These are phyloP conservation scores for Proisotoma minuta DNA, from an alignment of 2,888 invertebrate species.

Conservation along the genomic window DNA sequence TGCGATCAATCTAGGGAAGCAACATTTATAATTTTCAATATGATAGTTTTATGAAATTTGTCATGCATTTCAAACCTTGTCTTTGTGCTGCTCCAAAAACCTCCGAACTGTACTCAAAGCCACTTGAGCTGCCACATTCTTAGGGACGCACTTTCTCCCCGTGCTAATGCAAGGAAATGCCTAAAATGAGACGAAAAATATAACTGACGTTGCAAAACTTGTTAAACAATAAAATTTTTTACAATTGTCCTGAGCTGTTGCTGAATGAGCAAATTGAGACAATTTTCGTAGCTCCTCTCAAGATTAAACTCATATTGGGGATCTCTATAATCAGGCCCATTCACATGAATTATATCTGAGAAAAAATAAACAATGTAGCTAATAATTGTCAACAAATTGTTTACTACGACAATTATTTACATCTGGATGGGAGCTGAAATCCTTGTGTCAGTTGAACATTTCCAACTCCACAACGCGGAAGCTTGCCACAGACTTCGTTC, in stretches of 20 bases:
- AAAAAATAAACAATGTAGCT: not conserved
- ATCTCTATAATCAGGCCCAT: conserved; percentile 32
- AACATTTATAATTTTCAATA: conserved; percentile 2
- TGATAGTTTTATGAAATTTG: not conserved
- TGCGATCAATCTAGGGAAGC: conserved; percentile 30
- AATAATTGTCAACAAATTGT: conserved; percentile 5
- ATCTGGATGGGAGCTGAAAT: conserved; percentile 31
- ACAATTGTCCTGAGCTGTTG: conserved; percentile 37
- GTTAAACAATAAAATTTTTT: conserved; percentile 13
- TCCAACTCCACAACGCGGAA: conserved; percentile 23
- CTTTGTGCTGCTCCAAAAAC: conserved; percentile 27
- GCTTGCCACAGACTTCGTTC: conserved; percentile 20
- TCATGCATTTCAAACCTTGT: conserved; percentile 19
- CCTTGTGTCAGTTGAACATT: conserved; percentile 32
- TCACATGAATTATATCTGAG: conserved; percentile 39
- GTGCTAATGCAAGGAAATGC: conserved; percentile 36
- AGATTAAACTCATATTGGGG: conserved; percentile 11
- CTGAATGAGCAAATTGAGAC: conserved; percentile 30
- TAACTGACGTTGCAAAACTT: too few relatives aligned
- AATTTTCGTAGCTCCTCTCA: conserved; percentile 34
- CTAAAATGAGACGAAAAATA: conserved; percentile 22
- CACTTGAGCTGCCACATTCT: conserved; percentile 24
- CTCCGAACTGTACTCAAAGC: conserved; percentile 28
- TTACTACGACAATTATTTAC: conserved; percentile 18
- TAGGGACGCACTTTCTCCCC: conserved; percentile 30